Evolutionary conservation across 2,888 invertebrate species (phyloP).

Genomic region (Drosophila formosana): DNA sequence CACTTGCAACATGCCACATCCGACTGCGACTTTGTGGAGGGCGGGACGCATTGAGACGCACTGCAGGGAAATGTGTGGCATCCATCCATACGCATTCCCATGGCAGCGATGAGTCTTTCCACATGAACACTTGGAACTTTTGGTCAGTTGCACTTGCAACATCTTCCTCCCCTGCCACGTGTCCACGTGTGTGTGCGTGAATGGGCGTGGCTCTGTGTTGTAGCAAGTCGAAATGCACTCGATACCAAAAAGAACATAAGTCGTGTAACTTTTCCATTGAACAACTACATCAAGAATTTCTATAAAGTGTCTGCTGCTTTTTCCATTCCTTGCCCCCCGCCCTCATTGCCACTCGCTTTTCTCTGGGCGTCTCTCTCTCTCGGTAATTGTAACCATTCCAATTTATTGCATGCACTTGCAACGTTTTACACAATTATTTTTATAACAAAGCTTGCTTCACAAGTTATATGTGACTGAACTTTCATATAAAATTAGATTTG

Average conservation of each 20-base stretch:
- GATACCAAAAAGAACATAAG: conserved; percentile 35
- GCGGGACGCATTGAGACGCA: conserved; percentile 9
- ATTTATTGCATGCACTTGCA: conserved; percentile 39
- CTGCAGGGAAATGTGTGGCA: conserved; percentile 31
- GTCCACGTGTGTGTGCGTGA: not conserved
- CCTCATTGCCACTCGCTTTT: not conserved
- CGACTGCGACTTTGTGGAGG: not conserved
- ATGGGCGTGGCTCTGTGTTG: conserved; percentile 24
- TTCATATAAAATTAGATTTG: no score
- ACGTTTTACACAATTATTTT: conserved; percentile 13
- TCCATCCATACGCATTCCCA: conserved; percentile 52
- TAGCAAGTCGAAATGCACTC: conserved; percentile 44
- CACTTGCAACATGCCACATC: conserved; percentile 1
- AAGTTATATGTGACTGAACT: no score
- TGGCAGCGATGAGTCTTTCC: conserved; percentile 55
- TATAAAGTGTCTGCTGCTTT: conserved; percentile 9
- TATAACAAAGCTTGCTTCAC: no score
- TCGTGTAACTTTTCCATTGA: conserved; percentile 48
- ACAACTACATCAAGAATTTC: conserved; percentile 40
- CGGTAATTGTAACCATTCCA: conserved; percentile 41
- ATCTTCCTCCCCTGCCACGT: conserved; percentile 3
- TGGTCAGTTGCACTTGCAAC: conserved; percentile 52
- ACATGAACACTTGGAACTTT: conserved; percentile 58
- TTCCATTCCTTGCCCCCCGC: not conserved
- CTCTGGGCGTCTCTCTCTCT: not conserved